phyloP scores from a whole-genome alignment of 35 echinoderm and acorn worm genomes.

The Ptychodera flava region DNA sequence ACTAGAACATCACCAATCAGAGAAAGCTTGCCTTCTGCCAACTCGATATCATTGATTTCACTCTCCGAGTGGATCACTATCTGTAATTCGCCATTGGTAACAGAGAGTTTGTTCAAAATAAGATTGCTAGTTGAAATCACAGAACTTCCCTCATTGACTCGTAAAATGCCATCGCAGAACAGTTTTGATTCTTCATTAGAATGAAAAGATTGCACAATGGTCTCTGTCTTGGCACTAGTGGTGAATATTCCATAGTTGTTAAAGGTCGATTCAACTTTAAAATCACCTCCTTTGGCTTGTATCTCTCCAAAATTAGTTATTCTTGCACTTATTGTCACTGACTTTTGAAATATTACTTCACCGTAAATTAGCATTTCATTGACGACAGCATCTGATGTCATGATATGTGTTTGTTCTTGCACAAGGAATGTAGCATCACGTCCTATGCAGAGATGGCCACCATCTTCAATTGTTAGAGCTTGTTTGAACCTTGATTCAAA shows the following conservation, averaged over 20 bases:
- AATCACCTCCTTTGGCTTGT: background rate
- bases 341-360: background rate
- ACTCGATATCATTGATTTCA: background rate
- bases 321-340: background rate
- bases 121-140: background rate
- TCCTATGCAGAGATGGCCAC: background rate
- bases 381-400: background rate
- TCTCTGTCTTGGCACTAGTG: background rate
- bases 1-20: background rate
- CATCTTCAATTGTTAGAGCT: background rate
- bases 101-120: background rate
- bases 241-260: background rate
- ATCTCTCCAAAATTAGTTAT: background rate
- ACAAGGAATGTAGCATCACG: background rate
- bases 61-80: too few relatives aligned
- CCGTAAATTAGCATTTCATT: background rate
- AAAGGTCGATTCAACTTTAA: background rate
- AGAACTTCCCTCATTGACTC: background rate
- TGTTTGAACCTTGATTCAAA: background rate
- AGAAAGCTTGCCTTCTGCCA: too few relatives aligned
- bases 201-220: background rate
- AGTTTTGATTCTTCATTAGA: background rate
- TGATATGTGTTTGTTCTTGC: background rate
- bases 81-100: background rate
- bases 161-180: background rate